These are phyloP conservation scores for Drosophila bocqueti DNA, from an alignment of 1,140 invertebrate genomes.

Conservation along the genomic window DNA sequence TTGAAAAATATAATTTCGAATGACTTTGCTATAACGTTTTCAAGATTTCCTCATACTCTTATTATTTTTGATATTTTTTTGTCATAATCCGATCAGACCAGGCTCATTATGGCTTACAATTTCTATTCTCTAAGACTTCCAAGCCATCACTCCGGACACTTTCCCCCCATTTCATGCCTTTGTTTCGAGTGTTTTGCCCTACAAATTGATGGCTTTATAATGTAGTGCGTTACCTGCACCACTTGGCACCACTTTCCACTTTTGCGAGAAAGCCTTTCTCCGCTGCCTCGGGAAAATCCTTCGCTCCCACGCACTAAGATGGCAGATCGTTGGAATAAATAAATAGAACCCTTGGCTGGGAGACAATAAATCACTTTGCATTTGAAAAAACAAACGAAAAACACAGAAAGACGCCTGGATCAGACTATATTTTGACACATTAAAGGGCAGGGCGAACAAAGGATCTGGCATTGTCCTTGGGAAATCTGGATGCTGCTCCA, in stretches of 20 bases:
- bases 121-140: not conserved
- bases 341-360: conserved; percentile 16
- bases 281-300: not conserved
- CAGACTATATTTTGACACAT: conserved; percentile 82
- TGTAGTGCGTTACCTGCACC: conserved; percentile 2
- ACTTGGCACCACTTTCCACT: conserved; percentile 32
- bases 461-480: conserved; percentile 29
- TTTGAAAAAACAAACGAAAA: conserved; percentile 49
- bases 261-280: conserved; percentile 11
- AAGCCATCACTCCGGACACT: not conserved
- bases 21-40: not conserved
- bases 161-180: not conserved
- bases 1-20: not conserved
- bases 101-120: not conserved
- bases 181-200: conserved; percentile 2
- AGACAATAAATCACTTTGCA: conserved; percentile 79
- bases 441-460: conserved; percentile 73
- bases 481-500: conserved; percentile 38
- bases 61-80: not conserved
- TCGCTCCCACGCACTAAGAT: conserved; percentile 65
- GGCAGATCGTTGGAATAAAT: conserved; percentile 27
- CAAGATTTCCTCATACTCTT: not conserved
- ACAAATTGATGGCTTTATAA: conserved; percentile 45
- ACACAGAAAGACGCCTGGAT: conserved; percentile 34
- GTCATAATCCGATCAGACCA: not conserved